These are phyloP conservation scores for Radopholus similis DNA, from an alignment of 1,140 invertebrate species.

Conservation along the genomic window DNA sequence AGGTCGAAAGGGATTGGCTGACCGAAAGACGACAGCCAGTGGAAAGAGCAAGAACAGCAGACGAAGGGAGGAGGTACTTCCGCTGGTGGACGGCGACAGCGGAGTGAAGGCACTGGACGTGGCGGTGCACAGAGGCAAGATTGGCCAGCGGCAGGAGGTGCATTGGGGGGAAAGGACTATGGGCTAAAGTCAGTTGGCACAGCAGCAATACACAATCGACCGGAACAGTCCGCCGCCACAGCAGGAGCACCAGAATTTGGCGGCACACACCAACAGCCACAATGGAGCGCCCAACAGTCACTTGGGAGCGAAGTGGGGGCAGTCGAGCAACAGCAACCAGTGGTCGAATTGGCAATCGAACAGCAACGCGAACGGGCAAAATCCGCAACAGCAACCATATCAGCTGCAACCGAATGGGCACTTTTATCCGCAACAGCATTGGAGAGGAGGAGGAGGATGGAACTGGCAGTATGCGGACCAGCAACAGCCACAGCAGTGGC, in stretches of 20 bases:
- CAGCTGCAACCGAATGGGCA: not conserved
- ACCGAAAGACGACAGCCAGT: not conserved
- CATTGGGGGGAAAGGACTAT: too few species aligned
- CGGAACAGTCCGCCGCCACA: not conserved
- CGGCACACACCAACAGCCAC: too few species aligned
- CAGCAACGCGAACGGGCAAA: not conserved
- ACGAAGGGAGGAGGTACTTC: too few species aligned
- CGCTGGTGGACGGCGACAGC: too few species aligned
- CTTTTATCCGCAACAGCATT: not conserved
- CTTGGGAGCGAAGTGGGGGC: not conserved
- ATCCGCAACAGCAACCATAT: not conserved
- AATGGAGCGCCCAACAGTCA: not conserved
- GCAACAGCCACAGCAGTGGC: not conserved
- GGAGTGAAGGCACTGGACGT: too few species aligned
- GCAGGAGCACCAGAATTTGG: not conserved
- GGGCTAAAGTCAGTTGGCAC: too few species aligned
- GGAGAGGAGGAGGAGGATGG: too few species aligned
- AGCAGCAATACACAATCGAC: too few species aligned
- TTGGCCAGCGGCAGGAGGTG: too few species aligned
- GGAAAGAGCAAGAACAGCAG: not conserved
- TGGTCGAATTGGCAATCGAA: not conserved
- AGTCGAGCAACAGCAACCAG: not conserved
- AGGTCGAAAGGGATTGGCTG: not conserved
- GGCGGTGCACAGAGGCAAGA: too few species aligned
- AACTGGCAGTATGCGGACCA: not conserved